Conservation (phyloP, 2,888 invertebrate genomes). For the Ommatoiulus sabulosus region DNA sequence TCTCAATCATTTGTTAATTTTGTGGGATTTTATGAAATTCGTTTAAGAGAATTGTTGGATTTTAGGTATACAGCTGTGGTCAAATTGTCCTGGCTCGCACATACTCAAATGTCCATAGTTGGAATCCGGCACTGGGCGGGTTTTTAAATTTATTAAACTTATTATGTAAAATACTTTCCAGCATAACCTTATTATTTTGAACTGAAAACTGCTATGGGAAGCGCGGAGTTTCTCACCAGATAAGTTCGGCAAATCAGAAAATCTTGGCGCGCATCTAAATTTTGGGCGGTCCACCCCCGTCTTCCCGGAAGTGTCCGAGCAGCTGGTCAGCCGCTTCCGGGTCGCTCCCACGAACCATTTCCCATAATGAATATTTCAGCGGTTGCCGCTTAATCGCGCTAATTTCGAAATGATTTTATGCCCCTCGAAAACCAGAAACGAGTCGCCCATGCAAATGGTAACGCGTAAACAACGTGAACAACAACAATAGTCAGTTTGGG, state of each 20-base stretch:
- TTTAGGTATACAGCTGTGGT: no score
- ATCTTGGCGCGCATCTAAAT: background rate
- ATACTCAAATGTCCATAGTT: no score
- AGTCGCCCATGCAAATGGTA: background rate
- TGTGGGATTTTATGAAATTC: no score
- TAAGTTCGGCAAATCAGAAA: background rate
- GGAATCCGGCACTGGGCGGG: no score
- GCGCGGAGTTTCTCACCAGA: no score
- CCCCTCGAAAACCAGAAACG: background rate
- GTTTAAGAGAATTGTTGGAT: no score
- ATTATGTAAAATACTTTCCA: no score
- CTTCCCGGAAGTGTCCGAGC: slow-evolving; percentile 24
- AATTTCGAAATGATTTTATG: background rate
- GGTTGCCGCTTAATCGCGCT: background rate
- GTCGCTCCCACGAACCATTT: background rate
- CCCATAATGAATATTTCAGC: slow-evolving; percentile 13
- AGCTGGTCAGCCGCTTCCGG: slow-evolving; percentile 4
- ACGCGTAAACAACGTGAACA: slow-evolving; percentile 12
- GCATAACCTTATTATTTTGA: no score
- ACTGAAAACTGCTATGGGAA: no score
- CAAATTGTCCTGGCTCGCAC: no score
- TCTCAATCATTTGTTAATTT: no score
- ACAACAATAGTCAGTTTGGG: slow-evolving; percentile 27
- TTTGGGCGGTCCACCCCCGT: background rate
- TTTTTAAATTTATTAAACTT: no score